Conservation (phyloP, 2,888 invertebrate genomes). For the Smittia sp. region DNA sequence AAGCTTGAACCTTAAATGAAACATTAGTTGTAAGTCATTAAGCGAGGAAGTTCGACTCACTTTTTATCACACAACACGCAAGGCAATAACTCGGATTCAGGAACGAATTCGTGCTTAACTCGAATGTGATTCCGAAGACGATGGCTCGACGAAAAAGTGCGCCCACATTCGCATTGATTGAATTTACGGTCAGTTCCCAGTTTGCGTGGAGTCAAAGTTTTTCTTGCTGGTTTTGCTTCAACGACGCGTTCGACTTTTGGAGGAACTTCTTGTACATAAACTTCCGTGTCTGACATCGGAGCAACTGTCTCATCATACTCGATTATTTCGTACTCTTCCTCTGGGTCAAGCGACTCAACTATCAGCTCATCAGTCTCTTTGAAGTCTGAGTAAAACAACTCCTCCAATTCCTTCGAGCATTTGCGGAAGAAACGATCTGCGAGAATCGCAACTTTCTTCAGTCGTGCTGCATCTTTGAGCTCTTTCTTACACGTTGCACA, state of each 20-base stretch:
- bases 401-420: background rate
- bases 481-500: background rate
- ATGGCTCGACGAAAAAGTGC: background rate
- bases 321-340: background rate
- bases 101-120: background rate
- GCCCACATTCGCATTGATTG: constrained; percentile 1
- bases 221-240: background rate
- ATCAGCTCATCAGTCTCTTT: background rate
- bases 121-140: background rate
- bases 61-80: background rate
- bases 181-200: background rate
- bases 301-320: background rate
- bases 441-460: background rate
- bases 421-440: background rate
- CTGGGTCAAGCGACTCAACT: background rate
- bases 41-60: background rate
- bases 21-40: background rate
- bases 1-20: background rate
- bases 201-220: background rate
- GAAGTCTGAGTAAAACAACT: no score
- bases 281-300: background rate
- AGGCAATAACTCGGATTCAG: background rate
- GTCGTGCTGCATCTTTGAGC: background rate
- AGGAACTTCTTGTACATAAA: background rate
- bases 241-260: background rate